These are phyloP conservation scores for Aix galericulata DNA, from an alignment of 2,113 vertebrate species.

Conservation along the genomic window DNA sequence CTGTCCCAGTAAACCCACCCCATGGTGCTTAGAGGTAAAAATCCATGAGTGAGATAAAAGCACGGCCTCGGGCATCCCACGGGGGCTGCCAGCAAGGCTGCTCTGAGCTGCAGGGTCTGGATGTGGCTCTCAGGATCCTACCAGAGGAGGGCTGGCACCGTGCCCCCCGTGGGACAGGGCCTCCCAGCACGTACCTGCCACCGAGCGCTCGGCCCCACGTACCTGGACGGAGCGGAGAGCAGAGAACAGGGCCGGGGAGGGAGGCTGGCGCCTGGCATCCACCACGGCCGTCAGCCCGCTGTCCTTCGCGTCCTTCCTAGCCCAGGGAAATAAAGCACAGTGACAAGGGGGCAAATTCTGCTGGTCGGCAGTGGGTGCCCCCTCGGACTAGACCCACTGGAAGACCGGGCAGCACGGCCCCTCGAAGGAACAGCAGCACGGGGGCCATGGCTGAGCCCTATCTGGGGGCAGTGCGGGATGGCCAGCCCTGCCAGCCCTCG, in stretches of 20 bases:
- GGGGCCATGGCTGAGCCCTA: background rate
- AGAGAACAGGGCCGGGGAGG: conserved; percentile 71
- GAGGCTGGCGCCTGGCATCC: conserved; percentile 82
- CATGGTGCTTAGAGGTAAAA: fast-evolving
- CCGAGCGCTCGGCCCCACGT: background rate
- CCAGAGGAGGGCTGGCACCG: background rate
- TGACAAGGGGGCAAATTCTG: background rate
- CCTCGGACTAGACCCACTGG: fast-evolving
- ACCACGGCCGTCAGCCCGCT: conserved; percentile 81
- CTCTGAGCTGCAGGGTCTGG: background rate
- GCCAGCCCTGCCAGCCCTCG: fast-evolving
- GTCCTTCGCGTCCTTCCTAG: conserved; percentile 79
- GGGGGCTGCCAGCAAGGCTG: background rate
- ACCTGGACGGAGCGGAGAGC: conserved; percentile 86
- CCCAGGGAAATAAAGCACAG: background rate
- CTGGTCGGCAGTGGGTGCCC: background rate
- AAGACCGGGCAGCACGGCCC: background rate
- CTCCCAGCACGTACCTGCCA: background rate
- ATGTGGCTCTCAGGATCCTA: background rate
- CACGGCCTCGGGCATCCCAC: fast-evolving
- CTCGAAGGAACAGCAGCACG: background rate
- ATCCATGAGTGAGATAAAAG: background rate
- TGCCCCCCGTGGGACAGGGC: background rate
- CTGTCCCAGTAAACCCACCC: background rate
- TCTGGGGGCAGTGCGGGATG: background rate